A percentile compares a stretch with the other conserved stretches of the same genome.
These are phyloP conservation scores for Halocynthia aurantium DNA, from an alignment of 23 tunicate species.

Conservation along the genomic window DNA sequence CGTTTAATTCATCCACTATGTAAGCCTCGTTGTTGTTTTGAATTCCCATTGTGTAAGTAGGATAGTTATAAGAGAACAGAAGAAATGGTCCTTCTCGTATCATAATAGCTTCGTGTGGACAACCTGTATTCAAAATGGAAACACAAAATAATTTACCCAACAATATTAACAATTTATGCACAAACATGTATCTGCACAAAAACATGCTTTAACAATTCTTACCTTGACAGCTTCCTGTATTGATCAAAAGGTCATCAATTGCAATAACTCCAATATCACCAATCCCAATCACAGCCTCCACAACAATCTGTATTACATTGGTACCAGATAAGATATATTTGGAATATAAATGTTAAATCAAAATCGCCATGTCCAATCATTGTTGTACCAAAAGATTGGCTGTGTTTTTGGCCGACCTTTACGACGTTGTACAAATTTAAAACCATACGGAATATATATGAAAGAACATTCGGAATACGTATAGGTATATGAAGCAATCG, in stretches of 20 bases:
- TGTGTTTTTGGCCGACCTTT: too few species aligned
- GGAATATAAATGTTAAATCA: too few species aligned
- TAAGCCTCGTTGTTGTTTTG: slow-evolving; percentile 32
- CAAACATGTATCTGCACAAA: not conserved
- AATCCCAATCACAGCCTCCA: slow-evolving; percentile 28
- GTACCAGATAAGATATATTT: too few species aligned
- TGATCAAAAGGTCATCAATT: slow-evolving; percentile 35
- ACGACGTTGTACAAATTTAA: too few species aligned
- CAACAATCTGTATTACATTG: slow-evolving; percentile 26
- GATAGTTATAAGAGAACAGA: slow-evolving; percentile 49
- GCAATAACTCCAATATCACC: slow-evolving; percentile 56
- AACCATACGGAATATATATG: too few species aligned
- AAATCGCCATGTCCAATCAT: too few species aligned
- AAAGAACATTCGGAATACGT: too few species aligned
- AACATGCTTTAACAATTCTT: not conserved
- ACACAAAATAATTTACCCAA: not conserved
- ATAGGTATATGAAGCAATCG: too few species aligned
- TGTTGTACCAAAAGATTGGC: too few species aligned
- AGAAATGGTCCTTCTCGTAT: slow-evolving; percentile 39
- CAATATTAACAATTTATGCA: not conserved
- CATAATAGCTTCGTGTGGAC: slow-evolving; percentile 32
- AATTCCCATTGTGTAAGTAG: slow-evolving; percentile 33
- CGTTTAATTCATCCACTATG: slow-evolving; percentile 7
- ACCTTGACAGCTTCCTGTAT: slow-evolving; percentile 32
- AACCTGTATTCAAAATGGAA: slow-evolving; percentile 13